Evolutionary conservation across 2,113 vertebrate species (phyloP).

Genomic region (Condylura cristata): DNA sequence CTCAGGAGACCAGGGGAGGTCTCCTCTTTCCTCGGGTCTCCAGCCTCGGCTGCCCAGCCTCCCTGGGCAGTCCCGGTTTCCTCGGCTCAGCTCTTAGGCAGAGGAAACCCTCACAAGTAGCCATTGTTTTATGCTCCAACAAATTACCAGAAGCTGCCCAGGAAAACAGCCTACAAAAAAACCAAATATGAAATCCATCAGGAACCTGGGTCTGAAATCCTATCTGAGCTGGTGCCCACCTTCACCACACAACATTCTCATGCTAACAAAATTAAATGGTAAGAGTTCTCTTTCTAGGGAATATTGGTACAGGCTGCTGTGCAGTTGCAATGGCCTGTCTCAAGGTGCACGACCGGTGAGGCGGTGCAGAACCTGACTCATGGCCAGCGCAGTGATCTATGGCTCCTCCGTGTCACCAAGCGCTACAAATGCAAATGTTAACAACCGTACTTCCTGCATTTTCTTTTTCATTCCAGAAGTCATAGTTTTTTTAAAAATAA

Average conservation of each 20-base stretch:
- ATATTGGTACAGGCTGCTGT: neutral
- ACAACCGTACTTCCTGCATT: neutral
- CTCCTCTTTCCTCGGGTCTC: neutral
- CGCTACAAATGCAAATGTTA: neutral
- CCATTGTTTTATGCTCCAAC: neutral
- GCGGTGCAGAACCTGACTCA: neutral
- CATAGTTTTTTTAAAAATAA: neutral
- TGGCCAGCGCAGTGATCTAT: rapidly evolving
- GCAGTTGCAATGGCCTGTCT: rapidly evolving
- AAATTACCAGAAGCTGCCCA: neutral
- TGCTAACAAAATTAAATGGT: neutral
- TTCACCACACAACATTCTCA: neutral
- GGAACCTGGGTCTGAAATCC: neutral
- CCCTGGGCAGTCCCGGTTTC: neutral
- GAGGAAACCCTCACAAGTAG: neutral
- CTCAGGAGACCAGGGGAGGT: neutral
- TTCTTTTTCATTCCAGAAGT: neutral
- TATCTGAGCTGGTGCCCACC: neutral
- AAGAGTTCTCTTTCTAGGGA: neutral
- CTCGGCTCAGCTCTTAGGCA: neutral
- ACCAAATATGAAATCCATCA: neutral
- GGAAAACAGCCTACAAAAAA: neutral
- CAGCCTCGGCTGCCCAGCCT: neutral
- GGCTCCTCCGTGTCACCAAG: neutral
- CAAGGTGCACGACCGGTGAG: rapidly evolving